Evolutionary conservation across 2,888 invertebrate genomes (phyloP), one percentile per base, ranked within the genome.

Genomic region (Leptinotarsa rubiginosa): DNA sequence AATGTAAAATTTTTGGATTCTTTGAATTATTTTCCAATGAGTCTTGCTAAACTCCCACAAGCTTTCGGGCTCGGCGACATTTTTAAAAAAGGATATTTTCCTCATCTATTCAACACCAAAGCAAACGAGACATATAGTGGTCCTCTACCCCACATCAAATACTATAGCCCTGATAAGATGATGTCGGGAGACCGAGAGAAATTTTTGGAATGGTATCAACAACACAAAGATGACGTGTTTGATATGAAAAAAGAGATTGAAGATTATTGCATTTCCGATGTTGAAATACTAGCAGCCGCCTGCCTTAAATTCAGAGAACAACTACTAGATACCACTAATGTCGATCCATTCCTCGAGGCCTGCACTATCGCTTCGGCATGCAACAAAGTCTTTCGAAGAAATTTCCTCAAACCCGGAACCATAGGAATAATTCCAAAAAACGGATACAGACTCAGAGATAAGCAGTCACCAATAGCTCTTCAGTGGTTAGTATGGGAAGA

Each of bases 361-460:
- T 70, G 71, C 0, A 84, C 84, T 0, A 78, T 81, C 16, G 78
- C 81, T 1, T 76, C 77, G 4, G 82, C 83, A 4, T 85, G 84
- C 68, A 83, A 80, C 71, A 70, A 71, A 49, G 74, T 82, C 2
- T 83, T 74, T 65, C 56, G 81, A 12, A 77, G 78, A 47, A 82
- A 84, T 22, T 83, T 81, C 75, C 69, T 84, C 13, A 75, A 82
- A 76, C 50, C 75, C 5, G 65, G 83, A 7, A 81, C 79, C 0
- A 83, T 84, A 18, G 84, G 80, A 10, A 75, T 85, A 3, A 79
- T 85, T 16, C 84, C 84, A 0, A 67, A 75, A 72, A 49, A 66
- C 1, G 84, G 85, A 3, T 85, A 85, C 69, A 66, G 85, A 7
- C 64, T 54, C 15, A 64, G 67, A n/a, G 59, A 79, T 70, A 74